Conservation (phyloP, 1,140 invertebrate species). For the Formica exsecta region DNA sequence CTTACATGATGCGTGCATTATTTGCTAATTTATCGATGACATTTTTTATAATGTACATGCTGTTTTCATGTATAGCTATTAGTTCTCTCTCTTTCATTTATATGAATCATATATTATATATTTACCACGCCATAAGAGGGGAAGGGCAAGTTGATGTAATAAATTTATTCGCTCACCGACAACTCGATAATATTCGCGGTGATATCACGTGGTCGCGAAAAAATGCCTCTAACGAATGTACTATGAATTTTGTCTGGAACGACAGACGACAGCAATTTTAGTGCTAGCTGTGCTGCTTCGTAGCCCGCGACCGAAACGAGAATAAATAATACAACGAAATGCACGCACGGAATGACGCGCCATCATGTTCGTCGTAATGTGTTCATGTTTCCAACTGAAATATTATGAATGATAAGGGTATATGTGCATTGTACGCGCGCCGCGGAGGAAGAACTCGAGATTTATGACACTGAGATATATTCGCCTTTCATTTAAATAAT, state of each 20-base stretch:
- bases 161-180: conserved; percentile 27
- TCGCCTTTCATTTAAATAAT: conserved; percentile 60
- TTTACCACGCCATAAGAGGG: background rate
- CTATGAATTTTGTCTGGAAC: background rate
- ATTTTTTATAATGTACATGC: conserved; percentile 19
- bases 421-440: conserved; percentile 36
- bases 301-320: conserved; percentile 27
- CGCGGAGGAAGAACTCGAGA: conserved; percentile 53
- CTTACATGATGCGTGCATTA: background rate
- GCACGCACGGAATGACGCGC: conserved; percentile 39
- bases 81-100: conserved; percentile 12
- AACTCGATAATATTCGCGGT: conserved; percentile 27
- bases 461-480: conserved; percentile 50
- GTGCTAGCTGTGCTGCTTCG: background rate
- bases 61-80: background rate
- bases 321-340: conserved; percentile 60
- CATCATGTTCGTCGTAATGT: conserved; percentile 59
- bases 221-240: conserved; percentile 17
- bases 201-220: background rate
- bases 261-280: conserved; percentile 20
- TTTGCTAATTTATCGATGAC: conserved; percentile 20
- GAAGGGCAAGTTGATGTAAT: background rate
- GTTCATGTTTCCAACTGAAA: conserved; percentile 61
- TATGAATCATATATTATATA: conserved; percentile 10
- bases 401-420: conserved; percentile 62